Percentiles rank a stretch among this genome's conserved stretches.
These are phyloP conservation scores for Zelostemma sp. DNA, from an alignment of 1,140 invertebrate species.

Conservation along the genomic window DNA sequence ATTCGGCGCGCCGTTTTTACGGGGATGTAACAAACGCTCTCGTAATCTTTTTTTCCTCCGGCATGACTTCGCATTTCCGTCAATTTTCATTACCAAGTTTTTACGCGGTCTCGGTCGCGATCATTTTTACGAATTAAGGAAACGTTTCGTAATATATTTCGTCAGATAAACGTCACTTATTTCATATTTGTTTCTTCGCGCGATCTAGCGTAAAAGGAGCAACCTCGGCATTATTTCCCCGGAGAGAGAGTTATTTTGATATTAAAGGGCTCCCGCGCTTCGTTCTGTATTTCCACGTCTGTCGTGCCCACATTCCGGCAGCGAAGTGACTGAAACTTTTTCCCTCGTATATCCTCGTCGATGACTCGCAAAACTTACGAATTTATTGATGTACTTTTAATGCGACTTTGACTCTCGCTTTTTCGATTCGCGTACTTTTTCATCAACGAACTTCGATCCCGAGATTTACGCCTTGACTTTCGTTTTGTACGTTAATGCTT, in stretches of 20 bases:
- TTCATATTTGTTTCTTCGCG: conserved; percentile 6
- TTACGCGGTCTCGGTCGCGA: not conserved
- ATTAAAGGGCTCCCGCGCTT: conserved; percentile 4
- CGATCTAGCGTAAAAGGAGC: conserved; percentile 8
- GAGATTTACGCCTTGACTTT: no score
- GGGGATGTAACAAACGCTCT: not conserved
- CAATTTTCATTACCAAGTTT: no score
- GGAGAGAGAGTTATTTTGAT: conserved; percentile 10
- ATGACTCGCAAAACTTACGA: not conserved
- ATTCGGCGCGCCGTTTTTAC: not conserved
- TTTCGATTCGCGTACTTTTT: no score
- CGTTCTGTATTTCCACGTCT: conserved; percentile 5
- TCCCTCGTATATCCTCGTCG: not conserved
- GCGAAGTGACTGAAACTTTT: not conserved
- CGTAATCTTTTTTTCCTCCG: not conserved
- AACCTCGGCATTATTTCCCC: conserved; percentile 6
- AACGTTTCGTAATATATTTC: conserved; percentile 9
- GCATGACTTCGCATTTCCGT: not conserved
- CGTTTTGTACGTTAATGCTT: not conserved
- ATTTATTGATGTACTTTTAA: not conserved
- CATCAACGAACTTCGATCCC: no score
- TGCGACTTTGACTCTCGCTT: conserved; percentile 10
- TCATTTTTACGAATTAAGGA: not conserved
- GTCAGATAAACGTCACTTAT: not conserved
- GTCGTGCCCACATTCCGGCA: not conserved